Evolutionary conservation across 2,888 invertebrate species (phyloP).

Genomic region (Copidosoma aretas): DNA sequence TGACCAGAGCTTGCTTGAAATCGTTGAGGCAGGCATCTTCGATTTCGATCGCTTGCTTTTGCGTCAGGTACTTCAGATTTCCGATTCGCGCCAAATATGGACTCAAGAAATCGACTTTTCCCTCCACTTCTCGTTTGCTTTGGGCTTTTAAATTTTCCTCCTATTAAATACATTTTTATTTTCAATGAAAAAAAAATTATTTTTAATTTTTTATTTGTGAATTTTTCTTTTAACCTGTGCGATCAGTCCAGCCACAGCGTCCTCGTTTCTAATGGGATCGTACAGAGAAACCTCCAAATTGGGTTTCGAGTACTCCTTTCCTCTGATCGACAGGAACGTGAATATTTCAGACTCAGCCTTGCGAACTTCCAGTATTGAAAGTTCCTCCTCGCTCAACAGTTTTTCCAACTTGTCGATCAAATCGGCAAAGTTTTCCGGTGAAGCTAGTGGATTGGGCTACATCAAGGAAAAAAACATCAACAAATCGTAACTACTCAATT

Average conservation of each 20-base stretch:
- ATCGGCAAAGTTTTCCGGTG: conserved; percentile 69
- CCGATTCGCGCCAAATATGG: conserved; percentile 71
- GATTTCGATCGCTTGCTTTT: conserved; percentile 63
- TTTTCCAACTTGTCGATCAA: conserved; percentile 70
- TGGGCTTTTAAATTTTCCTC: conserved; percentile 65
- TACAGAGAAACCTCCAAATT: conserved; percentile 65
- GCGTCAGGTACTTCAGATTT: conserved; percentile 62
- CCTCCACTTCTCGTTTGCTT: conserved; percentile 69
- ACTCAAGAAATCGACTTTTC: conserved; percentile 69
- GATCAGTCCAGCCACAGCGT: conserved; percentile 64
- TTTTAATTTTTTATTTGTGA: background rate
- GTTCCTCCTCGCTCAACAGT: conserved; percentile 71
- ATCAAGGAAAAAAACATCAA: too few species aligned
- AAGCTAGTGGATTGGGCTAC: conserved; percentile 70
- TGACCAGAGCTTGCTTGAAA: conserved; percentile 70
- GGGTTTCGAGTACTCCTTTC: conserved; percentile 64
- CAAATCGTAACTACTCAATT: too few species aligned
- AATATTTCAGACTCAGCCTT: conserved; percentile 64
- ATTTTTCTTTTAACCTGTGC: conserved; percentile 61
- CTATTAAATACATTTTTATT: conserved; percentile 51
- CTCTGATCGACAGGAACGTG: conserved; percentile 63
- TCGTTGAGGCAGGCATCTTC: conserved; percentile 71
- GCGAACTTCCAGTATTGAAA: conserved; percentile 66
- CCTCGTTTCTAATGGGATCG: conserved; percentile 66
- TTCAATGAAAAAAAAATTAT: background rate